Conservation (phyloP, 2,888 invertebrate species). For the Drosophila mimica region DNA sequence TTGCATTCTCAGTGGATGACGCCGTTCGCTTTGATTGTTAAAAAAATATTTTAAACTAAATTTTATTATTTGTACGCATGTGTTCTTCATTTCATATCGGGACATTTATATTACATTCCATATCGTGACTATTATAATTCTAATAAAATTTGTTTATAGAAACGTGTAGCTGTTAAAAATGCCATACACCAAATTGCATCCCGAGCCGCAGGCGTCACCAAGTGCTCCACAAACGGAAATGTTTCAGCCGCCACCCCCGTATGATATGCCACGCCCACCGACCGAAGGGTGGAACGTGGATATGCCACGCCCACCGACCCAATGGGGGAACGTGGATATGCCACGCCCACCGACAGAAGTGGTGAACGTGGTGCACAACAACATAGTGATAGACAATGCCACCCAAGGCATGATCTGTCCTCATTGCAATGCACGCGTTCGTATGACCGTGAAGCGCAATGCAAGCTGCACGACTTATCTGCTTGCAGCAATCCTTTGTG, state of each 20-base stretch:
- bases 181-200: constrained; percentile 37
- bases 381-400: constrained; percentile 19
- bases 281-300: no score
- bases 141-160: not conserved
- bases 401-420: constrained; percentile 54
- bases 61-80: not conserved
- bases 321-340: no score
- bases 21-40: not conserved
- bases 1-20: not conserved
- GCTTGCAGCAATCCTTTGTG: constrained; percentile 51
- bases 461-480: constrained; percentile 54
- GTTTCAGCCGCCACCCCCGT: not conserved
- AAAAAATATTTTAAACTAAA: not conserved
- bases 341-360: not conserved
- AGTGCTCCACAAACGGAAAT: constrained; percentile 42
- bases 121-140: no score
- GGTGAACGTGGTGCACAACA: constrained; percentile 34
- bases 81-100: not conserved
- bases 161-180: constrained; percentile 18
- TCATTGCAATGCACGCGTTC: constrained; percentile 40
- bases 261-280: not conserved
- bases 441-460: constrained; percentile 46
- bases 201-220: constrained; percentile 21
- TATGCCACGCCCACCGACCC: not conserved
- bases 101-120: not conserved